These are phyloP conservation scores for Pristis pectinata DNA, from an alignment of 2,797 vertebrate genomes.

Conservation along the genomic window DNA sequence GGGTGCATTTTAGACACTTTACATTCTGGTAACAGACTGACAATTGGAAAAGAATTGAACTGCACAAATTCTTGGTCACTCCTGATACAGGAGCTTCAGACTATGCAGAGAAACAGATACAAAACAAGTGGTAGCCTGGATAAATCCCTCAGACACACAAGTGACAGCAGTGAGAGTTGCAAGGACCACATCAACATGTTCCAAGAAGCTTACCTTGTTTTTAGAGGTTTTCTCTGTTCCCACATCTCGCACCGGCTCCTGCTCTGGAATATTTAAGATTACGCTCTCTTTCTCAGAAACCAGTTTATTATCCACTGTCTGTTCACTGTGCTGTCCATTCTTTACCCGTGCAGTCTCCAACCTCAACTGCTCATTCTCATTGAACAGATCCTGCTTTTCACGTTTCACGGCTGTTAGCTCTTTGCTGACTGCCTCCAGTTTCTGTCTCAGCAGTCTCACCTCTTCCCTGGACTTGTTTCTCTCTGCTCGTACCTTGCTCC, in stretches of 20 bases:
- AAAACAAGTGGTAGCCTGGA: neutral
- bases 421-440: constrained; percentile 80
- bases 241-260: constrained; percentile 80
- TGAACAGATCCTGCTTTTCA: constrained; percentile 62
- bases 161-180: neutral
- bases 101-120: no score
- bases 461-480: constrained; percentile 86
- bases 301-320: constrained; percentile 47
- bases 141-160: neutral
- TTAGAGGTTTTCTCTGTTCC: constrained; percentile 61
- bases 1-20: no score
- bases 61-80: no score
- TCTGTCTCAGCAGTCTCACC: constrained; percentile 74
- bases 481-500: constrained; percentile 92
- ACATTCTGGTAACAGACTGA: no score
- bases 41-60: no score
- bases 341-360: constrained; percentile 52
- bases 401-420: constrained; percentile 76
- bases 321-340: constrained; percentile 4
- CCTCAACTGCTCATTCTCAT: constrained; percentile 60
- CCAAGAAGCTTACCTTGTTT: constrained; percentile 51
- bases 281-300: constrained; percentile 46
- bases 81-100: no score
- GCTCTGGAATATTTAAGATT: constrained; percentile 59
- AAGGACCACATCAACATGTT: neutral